phyloP scores from a whole-genome alignment of 2,797 vertebrate species.

The Microctenopoma lineatum region DNA sequence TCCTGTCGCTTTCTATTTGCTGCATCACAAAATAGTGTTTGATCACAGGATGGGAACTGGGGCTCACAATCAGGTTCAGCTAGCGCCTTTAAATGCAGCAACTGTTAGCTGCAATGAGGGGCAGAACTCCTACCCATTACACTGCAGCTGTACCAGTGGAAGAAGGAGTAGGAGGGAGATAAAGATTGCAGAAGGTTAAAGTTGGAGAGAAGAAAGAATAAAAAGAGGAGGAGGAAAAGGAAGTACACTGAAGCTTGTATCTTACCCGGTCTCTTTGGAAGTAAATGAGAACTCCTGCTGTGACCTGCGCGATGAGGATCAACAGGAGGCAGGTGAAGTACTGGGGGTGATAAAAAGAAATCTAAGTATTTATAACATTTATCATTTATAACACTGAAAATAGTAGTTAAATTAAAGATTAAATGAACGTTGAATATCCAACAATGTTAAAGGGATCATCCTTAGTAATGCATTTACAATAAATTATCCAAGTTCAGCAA shows the following conservation, averaged over 20 bases:
- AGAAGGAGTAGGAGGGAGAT: neutral
- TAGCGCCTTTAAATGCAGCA: neutral
- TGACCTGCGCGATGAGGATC: constrained; percentile 91
- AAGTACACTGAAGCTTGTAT: neutral
- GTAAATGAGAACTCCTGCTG: constrained; percentile 90
- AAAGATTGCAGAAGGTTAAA: neutral
- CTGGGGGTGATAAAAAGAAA: constrained; percentile 67
- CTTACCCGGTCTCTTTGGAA: constrained; percentile 88
- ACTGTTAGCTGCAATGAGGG: constrained; percentile 18
- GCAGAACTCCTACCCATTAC: neutral
- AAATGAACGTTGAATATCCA: neutral
- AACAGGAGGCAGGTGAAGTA: constrained; percentile 93
- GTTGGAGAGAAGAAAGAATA: neutral
- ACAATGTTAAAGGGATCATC: neutral
- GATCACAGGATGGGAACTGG: constrained; percentile 14
- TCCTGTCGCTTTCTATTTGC: constrained; percentile 29
- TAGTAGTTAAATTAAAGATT: neutral
- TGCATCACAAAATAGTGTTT: neutral
- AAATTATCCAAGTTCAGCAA: too few relatives aligned
- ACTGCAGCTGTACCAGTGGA: neutral
- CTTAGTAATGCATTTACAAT: too few relatives aligned
- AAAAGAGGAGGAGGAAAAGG: neutral
- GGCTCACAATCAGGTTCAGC: constrained; percentile 2
- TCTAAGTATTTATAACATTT: neutral
- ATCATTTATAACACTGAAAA: too few relatives aligned